These are phyloP conservation scores for Drosophila navojoa DNA, from an alignment of 1,140 invertebrate genomes.

Conservation along the genomic window DNA sequence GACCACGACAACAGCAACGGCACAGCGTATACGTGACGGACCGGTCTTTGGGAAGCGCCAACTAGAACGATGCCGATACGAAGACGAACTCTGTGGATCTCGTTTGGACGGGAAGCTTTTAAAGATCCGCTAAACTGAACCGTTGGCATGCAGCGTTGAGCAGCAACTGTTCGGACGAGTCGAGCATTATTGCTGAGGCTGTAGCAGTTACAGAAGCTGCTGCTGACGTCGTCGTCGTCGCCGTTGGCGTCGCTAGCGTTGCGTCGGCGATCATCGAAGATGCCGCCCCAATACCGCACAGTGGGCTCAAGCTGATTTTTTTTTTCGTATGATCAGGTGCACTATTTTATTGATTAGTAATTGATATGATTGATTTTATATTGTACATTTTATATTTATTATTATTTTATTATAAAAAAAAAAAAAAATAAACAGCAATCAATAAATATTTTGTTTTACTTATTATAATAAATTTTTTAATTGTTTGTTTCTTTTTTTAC, in stretches of 20 bases:
- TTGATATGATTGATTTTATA: too few relatives aligned
- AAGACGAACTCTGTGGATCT: slow-evolving; percentile 6
- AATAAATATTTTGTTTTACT: too few relatives aligned
- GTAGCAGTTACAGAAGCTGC: background rate
- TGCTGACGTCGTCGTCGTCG: background rate
- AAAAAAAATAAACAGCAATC: too few relatives aligned
- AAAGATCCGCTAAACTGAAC: slow-evolving; percentile 22
- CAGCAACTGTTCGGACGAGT: slow-evolving; percentile 36
- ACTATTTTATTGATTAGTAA: too few relatives aligned
- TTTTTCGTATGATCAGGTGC: too few relatives aligned
- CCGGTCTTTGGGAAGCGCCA: slow-evolving; percentile 26
- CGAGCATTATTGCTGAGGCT: background rate
- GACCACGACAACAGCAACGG: background rate
- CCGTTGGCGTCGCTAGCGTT: background rate
- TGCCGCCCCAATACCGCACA: slow-evolving; percentile 14
- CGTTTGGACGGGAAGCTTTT: background rate
- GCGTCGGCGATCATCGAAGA: slow-evolving; percentile 12
- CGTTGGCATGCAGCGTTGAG: slow-evolving; percentile 32
- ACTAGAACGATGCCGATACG: slow-evolving; percentile 6
- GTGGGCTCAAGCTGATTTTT: background rate
- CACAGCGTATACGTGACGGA: slow-evolving; percentile 24
- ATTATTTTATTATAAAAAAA: too few relatives aligned
- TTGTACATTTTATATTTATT: too few relatives aligned
- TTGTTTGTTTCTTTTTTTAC: too few relatives aligned
- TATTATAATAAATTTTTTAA: too few relatives aligned